Evolutionary conservation across 2,888 invertebrate species (phyloP).

Genomic region (Lochmaea capreae): DNA sequence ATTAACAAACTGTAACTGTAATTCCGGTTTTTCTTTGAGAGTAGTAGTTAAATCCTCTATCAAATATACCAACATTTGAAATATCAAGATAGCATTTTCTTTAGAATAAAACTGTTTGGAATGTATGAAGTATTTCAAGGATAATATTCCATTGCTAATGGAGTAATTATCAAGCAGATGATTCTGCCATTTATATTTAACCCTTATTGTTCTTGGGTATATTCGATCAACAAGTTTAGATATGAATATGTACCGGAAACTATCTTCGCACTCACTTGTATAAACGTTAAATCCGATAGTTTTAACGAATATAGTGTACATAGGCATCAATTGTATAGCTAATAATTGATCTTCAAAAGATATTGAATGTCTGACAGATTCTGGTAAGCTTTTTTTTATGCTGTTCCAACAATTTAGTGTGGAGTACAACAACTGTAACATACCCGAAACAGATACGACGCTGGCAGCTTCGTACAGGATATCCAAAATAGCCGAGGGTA

Average conservation of each 20-base stretch:
- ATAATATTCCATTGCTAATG: conserved; percentile 67
- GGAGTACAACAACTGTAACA: conserved; percentile 62
- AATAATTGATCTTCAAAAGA: conserved; percentile 71
- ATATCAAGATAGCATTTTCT: conserved; percentile 73
- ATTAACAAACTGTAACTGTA: conserved; percentile 48
- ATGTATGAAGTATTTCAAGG: conserved; percentile 71
- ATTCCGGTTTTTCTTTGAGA: conserved; percentile 52
- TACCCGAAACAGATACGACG: conserved; percentile 56
- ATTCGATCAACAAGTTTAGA: conserved; percentile 72
- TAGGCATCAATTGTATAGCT: conserved; percentile 73
- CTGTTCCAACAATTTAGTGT: conserved; percentile 63
- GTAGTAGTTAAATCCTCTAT: conserved; percentile 68
- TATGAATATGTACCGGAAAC: conserved; percentile 71
- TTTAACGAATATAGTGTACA: conserved; percentile 59
- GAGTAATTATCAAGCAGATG: conserved; percentile 63
- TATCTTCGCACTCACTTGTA: conserved; percentile 61
- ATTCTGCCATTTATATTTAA: conserved; percentile 59
- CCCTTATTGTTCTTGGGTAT: conserved; percentile 72
- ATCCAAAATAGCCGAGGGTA: conserved; percentile 10
- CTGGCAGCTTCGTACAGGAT: conserved; percentile 28
- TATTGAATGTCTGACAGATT: conserved; percentile 38
- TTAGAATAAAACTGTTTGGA: conserved; percentile 70
- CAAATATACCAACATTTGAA: conserved; percentile 73
- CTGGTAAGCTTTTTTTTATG: conserved; percentile 40
- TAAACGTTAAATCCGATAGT: conserved; percentile 29